These are phyloP conservation scores for Mimas tiliae DNA, from an alignment of 2,888 invertebrate species.

Conservation along the genomic window DNA sequence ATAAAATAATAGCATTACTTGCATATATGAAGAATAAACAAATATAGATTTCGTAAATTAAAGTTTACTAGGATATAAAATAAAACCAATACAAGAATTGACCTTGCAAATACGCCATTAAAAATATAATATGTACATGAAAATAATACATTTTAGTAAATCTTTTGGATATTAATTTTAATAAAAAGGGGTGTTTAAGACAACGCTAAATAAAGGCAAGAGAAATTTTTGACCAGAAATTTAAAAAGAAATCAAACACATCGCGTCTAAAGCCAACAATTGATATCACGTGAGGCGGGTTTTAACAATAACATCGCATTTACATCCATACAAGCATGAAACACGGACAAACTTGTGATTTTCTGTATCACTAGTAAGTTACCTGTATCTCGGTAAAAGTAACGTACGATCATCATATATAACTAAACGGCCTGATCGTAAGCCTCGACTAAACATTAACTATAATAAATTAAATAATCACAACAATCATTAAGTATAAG, in stretches of 20 bases:
- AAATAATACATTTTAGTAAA: neutral
- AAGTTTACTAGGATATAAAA: no score
- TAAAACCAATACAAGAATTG: neutral
- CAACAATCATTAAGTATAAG: conserved; percentile 41
- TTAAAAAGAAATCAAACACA: neutral
- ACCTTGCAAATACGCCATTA: neutral
- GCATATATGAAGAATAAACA: no score
- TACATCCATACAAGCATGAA: neutral
- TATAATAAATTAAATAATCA: conserved; percentile 42
- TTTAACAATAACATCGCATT: conserved; percentile 12
- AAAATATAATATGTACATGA: neutral
- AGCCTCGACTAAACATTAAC: conserved; percentile 21
- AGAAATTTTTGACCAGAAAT: neutral
- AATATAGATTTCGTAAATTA: no score
- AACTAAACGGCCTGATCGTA: conserved; percentile 7
- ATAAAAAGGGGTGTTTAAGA: neutral
- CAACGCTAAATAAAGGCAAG: conserved; percentile 12
- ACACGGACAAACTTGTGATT: conserved; percentile 19
- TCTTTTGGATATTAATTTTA: no score
- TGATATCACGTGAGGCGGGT: conserved; percentile 4
- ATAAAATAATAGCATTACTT: no score
- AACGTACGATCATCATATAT: neutral
- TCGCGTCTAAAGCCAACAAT: neutral
- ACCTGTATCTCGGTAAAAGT: neutral
- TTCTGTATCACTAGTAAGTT: neutral